These are phyloP conservation scores for Piezodorus guildinii DNA, from an alignment of 1,140 invertebrate genomes.

Conservation along the genomic window DNA sequence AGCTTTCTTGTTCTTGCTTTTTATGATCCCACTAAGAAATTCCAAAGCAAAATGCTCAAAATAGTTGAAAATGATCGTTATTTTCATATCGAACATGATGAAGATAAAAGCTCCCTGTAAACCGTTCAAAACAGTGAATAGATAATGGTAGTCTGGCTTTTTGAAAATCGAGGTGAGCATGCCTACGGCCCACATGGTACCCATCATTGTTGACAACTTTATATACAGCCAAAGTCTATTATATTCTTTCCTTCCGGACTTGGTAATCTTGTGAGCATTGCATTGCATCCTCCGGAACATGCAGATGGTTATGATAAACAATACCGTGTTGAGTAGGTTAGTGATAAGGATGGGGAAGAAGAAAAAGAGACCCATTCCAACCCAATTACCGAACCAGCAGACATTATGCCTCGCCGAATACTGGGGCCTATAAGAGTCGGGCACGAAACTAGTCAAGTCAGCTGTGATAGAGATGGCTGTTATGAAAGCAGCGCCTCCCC, in stretches of 20 bases:
- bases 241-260: conserved; percentile 26
- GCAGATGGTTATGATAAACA: conserved; percentile 34
- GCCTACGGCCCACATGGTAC: conserved; percentile 39
- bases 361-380: conserved; percentile 35
- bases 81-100: conserved; percentile 37
- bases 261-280: conserved; percentile 17
- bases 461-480: neutral
- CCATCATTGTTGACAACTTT: conserved; percentile 40
- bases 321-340: conserved; percentile 33
- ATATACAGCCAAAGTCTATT: conserved; percentile 37
- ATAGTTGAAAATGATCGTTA: too few relatives aligned
- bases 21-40: too few relatives aligned
- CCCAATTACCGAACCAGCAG: conserved; percentile 33
- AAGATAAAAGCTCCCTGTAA: conserved; percentile 40
- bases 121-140: conserved; percentile 38
- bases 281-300: conserved; percentile 29
- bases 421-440: conserved; percentile 26
- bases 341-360: conserved; percentile 34
- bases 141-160: conserved; percentile 32
- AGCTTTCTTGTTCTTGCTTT: too few relatives aligned
- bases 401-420: conserved; percentile 30
- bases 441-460: conserved; percentile 14
- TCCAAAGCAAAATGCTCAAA: too few relatives aligned
- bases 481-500: conserved; percentile 12
- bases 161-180: conserved; percentile 33